Percentiles rank a stretch among this genome's conserved stretches.
Evolutionary conservation across 2,797 vertebrate genomes (phyloP).

Genomic region (Semaprochilodus insignis): DNA sequence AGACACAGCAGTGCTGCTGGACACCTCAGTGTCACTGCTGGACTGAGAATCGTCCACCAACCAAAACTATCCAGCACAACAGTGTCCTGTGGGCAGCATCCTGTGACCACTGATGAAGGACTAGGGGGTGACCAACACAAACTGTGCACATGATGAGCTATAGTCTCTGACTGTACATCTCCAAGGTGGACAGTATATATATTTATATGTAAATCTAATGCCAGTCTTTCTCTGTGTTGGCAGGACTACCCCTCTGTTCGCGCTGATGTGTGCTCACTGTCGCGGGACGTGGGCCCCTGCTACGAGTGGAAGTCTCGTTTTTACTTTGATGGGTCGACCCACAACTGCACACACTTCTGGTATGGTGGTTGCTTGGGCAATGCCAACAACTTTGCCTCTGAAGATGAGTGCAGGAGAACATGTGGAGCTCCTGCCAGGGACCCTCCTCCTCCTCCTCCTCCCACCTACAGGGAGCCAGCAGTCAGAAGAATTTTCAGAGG

Average conservation of each 20-base stretch:
- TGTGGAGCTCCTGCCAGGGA: conserved; percentile 67
- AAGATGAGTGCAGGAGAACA: conserved; percentile 81
- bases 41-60: too few species aligned
- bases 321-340: conserved; percentile 79
- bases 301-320: conserved; percentile 84
- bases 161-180: too few species aligned
- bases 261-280: conserved; percentile 77
- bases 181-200: too few species aligned
- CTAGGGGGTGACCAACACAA: too few species aligned
- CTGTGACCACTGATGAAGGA: too few species aligned
- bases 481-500: conserved; percentile 51
- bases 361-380: conserved; percentile 91
- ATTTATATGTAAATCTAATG: neutral
- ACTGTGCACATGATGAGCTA: too few species aligned
- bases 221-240: conserved; percentile 1
- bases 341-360: conserved; percentile 91
- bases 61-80: too few species aligned
- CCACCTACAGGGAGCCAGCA: conserved; percentile 37
- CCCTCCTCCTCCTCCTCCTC: neutral
- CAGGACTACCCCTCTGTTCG: conserved; percentile 43
- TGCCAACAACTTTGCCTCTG: conserved; percentile 85
- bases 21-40: too few species aligned
- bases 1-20: too few species aligned
- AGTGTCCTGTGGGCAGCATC: too few species aligned
- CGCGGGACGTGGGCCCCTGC: conserved; percentile 86